These are phyloP conservation scores for Dicentrarchus labrax DNA, from an alignment of 2,113 vertebrate genomes.

Conservation along the genomic window DNA sequence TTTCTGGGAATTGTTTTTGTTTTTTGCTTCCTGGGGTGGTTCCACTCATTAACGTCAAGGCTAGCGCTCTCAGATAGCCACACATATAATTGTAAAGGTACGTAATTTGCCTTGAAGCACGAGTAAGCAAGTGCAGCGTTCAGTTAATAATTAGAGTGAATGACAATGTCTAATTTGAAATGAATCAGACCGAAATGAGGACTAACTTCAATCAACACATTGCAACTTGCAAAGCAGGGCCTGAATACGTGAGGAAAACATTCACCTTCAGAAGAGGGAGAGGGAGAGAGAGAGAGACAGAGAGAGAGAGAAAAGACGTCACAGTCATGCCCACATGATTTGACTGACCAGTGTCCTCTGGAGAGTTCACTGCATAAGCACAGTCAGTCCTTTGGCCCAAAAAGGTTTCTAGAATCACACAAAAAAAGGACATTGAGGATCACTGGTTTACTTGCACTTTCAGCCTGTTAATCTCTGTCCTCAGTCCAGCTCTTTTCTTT, in stretches of 20 bases:
- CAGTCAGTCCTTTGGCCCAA: not conserved
- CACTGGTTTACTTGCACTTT: not conserved
- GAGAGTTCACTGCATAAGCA: not conserved
- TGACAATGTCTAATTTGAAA: not conserved
- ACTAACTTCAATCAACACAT: not conserved
- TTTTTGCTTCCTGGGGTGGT: not conserved
- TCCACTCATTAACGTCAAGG: not conserved
- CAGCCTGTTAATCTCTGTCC: not conserved
- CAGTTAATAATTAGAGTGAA: not conserved
- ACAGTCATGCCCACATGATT: not conserved
- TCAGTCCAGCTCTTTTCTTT: not conserved
- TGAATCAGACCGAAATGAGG: not conserved
- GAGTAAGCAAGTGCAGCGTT: not conserved
- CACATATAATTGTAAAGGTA: not conserved
- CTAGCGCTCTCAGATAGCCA: not conserved
- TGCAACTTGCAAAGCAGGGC: not conserved
- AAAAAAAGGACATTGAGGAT: not conserved
- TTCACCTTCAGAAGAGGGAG: not conserved
- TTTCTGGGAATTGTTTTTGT: not conserved
- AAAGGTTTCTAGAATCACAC: not conserved
- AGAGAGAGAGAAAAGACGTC: not conserved
- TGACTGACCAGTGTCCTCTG: not conserved
- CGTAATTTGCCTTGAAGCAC: not conserved
- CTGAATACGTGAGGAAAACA: not conserved
- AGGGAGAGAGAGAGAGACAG: too few species aligned